Base-by-base conservation (phyloP, 2,797 vertebrate genomes). In the Acanthis flammea region DNA sequence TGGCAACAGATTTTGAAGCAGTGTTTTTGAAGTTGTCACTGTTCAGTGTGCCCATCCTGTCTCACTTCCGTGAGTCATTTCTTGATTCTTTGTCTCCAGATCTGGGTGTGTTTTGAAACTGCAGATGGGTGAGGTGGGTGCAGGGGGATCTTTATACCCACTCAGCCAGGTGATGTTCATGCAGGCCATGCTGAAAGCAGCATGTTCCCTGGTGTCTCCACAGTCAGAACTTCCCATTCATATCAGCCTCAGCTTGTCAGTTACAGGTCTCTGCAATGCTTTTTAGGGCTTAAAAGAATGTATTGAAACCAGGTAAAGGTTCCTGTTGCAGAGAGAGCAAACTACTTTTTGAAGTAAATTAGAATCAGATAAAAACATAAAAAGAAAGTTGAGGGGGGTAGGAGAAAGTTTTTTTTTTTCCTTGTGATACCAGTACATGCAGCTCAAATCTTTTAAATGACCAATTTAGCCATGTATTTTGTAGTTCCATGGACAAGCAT, bases 161-260 rank as follows among this genome's bases (percentile, higher is more conserved):
- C 54, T 72, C 12, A 45, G 16, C 9, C 0, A 1, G 21, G 10
- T 66, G 54, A 5, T 1, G 1, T 39, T 85, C 35, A 11, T 2
- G 3, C 15, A 44, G 23, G 57, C 50, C 12, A 0, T 41, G 42
- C 37, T 21, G 45, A 24, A 66, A 55, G 15, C 33, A 19, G 17
- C 27, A 3, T 3, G 9, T 58, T 41, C n/a, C 23, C 24, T 15
- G 13, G 6, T 41, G 9, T 18, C 62, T 87, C 63, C 31, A 19
- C 25, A 45, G 28, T 45, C 54, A 58, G 31, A 33, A 60, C 33
- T 51, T 68, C 68, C 41, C 0, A 0, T 54, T 92, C 23, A 1
- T 50, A 39, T 18, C 35, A n/a, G 25, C 21, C 57, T 47, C 19
- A 83, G 30, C 57, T 28, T 45, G 65, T 50, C 4, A 2, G 23